Conservation (phyloP, 2,888 invertebrate species). For the Morpho deidamia region DNA sequence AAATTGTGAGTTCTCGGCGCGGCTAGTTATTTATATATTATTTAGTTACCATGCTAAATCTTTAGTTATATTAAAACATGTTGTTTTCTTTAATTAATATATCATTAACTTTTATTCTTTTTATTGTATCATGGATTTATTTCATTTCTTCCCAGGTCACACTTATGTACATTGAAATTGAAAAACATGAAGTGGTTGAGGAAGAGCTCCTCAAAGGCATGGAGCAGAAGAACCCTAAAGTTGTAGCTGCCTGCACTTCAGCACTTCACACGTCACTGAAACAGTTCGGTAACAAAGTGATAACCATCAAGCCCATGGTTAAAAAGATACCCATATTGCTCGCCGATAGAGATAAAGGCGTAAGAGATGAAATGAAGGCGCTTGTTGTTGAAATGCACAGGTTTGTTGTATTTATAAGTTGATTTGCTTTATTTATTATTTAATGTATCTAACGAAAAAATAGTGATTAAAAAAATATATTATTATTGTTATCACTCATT, state of each 20-base stretch:
- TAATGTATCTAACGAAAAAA: no score
- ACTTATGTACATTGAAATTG: slow-evolving; percentile 96
- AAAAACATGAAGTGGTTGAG: slow-evolving; percentile 92
- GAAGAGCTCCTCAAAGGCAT: slow-evolving; percentile 96
- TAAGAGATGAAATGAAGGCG: slow-evolving; percentile 94
- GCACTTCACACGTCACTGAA: slow-evolving; percentile 87
- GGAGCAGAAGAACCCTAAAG: slow-evolving; percentile 97
- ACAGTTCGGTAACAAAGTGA: slow-evolving; percentile 95
- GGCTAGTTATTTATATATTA: no score
- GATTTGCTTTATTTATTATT: no score
- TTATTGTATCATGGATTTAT: no score
- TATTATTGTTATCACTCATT: no score
- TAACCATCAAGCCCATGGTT: slow-evolving; percentile 91
- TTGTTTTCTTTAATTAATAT: no score
- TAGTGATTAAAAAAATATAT: no score
- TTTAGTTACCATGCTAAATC: no score
- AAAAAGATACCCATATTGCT: slow-evolving; percentile 91
- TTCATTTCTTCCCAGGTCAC: slow-evolving; percentile 82
- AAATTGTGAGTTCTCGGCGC: no score
- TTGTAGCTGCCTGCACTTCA: slow-evolving; percentile 90
- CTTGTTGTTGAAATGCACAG: slow-evolving; percentile 95
- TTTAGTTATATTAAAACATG: no score
- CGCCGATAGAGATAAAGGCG: slow-evolving; percentile 94
- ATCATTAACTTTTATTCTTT: no score
- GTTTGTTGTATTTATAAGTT: slow-evolving; percentile 41